These are phyloP conservation scores for Gnathonemus echidnorhynchus DNA, from an alignment of 2,113 vertebrate genomes.

Conservation along the genomic window DNA sequence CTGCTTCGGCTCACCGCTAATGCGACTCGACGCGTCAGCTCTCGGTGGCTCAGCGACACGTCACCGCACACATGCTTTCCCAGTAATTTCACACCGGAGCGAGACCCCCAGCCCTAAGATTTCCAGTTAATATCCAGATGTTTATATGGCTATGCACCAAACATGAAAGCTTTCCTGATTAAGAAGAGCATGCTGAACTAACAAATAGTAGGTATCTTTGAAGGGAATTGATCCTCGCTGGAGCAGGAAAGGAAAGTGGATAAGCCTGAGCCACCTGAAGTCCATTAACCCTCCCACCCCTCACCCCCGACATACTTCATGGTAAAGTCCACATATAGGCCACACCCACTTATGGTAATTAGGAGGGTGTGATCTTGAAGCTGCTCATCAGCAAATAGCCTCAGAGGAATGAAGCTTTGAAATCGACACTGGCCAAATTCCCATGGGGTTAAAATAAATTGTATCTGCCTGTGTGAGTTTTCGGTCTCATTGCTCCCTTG, in stretches of 20 bases:
- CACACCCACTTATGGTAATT: not conserved
- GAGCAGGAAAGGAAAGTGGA: not conserved
- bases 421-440: not conserved
- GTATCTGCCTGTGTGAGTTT: not conserved
- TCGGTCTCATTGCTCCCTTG: not conserved
- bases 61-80: not conserved
- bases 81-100: not conserved
- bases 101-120: not conserved
- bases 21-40: not conserved
- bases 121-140: not conserved
- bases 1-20: conserved; percentile 3
- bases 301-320: not conserved
- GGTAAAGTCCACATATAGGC: not conserved
- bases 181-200: not conserved
- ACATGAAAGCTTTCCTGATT: not conserved
- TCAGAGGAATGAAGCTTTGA: not conserved
- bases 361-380: not conserved
- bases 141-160: not conserved
- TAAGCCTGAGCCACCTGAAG: not conserved
- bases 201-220: not conserved
- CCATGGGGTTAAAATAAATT: not conserved
- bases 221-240: not conserved
- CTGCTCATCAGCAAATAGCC: not conserved
- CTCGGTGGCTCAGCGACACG: not conserved
- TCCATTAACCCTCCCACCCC: not conserved